Evolutionary conservation across 2,888 invertebrate species (phyloP).

Genomic region (Syrphus vitripennis): DNA sequence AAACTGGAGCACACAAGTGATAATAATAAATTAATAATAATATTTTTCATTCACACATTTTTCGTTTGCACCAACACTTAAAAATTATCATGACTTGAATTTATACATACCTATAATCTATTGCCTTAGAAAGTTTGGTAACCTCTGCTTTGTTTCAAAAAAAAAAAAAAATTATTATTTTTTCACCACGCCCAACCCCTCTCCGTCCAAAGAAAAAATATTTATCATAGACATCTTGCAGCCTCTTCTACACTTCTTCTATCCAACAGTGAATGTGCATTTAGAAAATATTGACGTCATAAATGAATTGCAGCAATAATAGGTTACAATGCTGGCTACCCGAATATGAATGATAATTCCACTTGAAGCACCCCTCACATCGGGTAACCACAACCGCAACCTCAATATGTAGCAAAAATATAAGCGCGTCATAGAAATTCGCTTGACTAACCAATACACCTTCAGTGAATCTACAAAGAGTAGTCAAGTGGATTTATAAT

Average conservation of each 20-base stretch:
- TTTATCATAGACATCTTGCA: constrained; percentile 1
- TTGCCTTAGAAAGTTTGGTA: constrained; percentile 15
- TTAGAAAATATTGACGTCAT: constrained; percentile 42
- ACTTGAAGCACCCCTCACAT: not conserved
- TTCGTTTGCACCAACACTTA: not conserved
- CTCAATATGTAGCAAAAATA: not conserved
- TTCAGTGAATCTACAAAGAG: not conserved
- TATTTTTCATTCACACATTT: constrained; percentile 1
- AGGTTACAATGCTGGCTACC: too few species aligned
- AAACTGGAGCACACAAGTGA: constrained; percentile 2
- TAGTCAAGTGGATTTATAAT: too few species aligned
- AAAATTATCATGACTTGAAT: not conserved
- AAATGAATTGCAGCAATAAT: constrained; percentile 24
- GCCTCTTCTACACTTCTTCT: not conserved
- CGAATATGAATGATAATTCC: constrained; percentile 30
- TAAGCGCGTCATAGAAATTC: constrained; percentile 24
- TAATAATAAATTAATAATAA: not conserved
- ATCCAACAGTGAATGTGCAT: not conserved
- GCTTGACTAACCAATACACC: not conserved
- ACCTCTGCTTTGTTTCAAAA: not conserved
- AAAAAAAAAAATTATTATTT: not conserved
- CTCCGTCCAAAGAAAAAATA: not conserved
- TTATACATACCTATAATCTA: not conserved
- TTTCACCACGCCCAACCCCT: not conserved
- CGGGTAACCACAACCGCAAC: not conserved